These are phyloP conservation scores for Zenarchopterus dispar DNA, from an alignment of 2,797 vertebrate species.

Conservation along the genomic window DNA sequence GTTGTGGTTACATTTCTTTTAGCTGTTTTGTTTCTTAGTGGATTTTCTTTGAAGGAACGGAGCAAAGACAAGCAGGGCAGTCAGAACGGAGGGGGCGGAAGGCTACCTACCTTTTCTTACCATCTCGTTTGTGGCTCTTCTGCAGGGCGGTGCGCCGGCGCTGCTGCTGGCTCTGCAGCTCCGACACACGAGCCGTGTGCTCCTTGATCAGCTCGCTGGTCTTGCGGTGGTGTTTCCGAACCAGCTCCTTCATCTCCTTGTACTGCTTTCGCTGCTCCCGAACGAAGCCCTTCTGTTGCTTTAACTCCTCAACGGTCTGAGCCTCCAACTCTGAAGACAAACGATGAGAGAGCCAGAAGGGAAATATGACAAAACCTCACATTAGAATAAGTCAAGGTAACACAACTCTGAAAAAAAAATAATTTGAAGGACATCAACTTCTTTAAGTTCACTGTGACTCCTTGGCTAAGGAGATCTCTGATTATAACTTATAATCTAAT, in stretches of 20 bases:
- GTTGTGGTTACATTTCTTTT: no score
- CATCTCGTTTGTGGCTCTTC: conserved; percentile 91
- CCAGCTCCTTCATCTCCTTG: conserved; percentile 98
- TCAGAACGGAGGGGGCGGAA: conserved; percentile 13
- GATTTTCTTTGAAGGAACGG: no score
- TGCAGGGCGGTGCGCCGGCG: conserved; percentile 86
- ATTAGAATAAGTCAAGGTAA: background rate
- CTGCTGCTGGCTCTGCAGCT: conserved; percentile 91
- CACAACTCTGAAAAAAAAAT: no score
- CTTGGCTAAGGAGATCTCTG: no score
- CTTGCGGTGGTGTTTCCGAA: conserved; percentile 95
- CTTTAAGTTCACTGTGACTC: no score
- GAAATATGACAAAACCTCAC: background rate
- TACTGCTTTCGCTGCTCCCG: conserved; percentile 97
- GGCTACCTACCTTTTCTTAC: conserved; percentile 92
- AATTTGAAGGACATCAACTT: no score
- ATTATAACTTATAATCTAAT: no score
- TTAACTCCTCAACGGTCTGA: conserved; percentile 93
- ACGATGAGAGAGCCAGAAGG: background rate
- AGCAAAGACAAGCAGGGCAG: no score
- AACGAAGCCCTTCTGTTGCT: conserved; percentile 94
- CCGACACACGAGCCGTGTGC: conserved; percentile 89
- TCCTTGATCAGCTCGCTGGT: conserved; percentile 96
- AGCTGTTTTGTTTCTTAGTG: no score
- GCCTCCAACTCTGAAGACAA: conserved; percentile 88